Evolutionary conservation across 2,113 vertebrate genomes (phyloP).

Genomic region (Microcebus griseorufus): DNA sequence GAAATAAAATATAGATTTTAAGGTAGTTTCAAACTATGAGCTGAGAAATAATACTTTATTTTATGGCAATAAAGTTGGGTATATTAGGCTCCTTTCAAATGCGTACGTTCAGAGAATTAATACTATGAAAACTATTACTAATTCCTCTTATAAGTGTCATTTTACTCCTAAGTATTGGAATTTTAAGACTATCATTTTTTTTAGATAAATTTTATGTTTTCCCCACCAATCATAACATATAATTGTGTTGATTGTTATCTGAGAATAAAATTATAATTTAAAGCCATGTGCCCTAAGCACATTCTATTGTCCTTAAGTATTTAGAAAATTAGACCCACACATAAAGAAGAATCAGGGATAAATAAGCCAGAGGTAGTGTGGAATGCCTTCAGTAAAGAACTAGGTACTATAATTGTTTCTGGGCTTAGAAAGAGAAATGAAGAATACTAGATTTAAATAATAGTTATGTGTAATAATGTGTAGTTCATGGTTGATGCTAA

Average conservation of each 20-base stretch:
- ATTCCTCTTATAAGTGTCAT: background rate
- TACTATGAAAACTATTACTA: background rate
- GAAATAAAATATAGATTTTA: conserved; percentile 9
- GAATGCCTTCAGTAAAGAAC: background rate
- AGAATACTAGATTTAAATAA: background rate
- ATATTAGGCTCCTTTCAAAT: background rate
- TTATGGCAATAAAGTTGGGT: background rate
- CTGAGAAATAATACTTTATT: background rate
- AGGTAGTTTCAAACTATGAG: background rate
- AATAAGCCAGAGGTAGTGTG: rapidly evolving
- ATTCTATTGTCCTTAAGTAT: background rate
- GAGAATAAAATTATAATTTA: conserved; percentile 9
- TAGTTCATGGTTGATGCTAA: background rate
- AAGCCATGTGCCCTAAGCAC: background rate
- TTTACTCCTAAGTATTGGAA: background rate
- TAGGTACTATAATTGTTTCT: background rate
- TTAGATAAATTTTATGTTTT: background rate
- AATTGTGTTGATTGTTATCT: background rate
- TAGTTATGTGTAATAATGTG: background rate
- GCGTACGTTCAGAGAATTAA: background rate
- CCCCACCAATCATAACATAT: background rate
- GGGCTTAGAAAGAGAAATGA: background rate
- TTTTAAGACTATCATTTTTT: background rate
- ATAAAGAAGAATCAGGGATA: background rate
- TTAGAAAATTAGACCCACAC: background rate